phyloP scores from a whole-genome alignment of 2,797 vertebrate species.

The Galaxias olidus region DNA sequence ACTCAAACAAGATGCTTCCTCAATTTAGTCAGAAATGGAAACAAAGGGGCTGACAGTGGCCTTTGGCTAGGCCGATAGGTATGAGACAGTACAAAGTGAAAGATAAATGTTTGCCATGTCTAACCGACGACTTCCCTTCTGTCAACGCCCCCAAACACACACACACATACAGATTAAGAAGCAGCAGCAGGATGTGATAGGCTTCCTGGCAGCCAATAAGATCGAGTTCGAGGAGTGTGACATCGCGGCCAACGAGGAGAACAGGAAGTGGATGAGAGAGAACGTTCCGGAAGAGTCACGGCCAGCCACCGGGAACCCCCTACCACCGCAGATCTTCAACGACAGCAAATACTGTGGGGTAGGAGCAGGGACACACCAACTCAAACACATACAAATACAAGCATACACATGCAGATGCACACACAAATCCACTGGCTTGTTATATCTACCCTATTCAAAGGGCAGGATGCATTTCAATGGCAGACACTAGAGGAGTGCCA shows the following conservation, averaged over 20 bases:
- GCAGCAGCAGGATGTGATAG: slow-evolving; percentile 93
- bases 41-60: slow-evolving; percentile 16
- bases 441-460: no score
- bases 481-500: slow-evolving; percentile 10
- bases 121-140: slow-evolving; percentile 51
- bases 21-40: slow-evolving; percentile 22
- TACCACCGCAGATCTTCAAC: slow-evolving; percentile 96
- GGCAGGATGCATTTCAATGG: not conserved
- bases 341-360: slow-evolving; percentile 92
- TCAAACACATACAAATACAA: not conserved
- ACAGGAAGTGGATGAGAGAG: slow-evolving; percentile 96
- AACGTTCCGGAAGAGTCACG: slow-evolving; percentile 88
- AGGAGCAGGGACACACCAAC: slow-evolving; percentile 60
- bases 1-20: slow-evolving; percentile 20
- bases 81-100: not conserved
- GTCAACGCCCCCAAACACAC: not conserved
- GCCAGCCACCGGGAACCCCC: slow-evolving; percentile 85
- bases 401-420: slow-evolving; percentile 14
- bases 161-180: slow-evolving; percentile 88
- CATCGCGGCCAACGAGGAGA: slow-evolving; percentile 91
- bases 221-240: slow-evolving; percentile 94
- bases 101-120: slow-evolving; percentile 17
- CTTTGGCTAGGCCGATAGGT: slow-evolving; percentile 31
- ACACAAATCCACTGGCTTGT: no score
- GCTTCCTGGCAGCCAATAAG: slow-evolving; percentile 92